Conservation (phyloP, 1,140 invertebrate genomes). For the Bilobella aurantiaca region DNA sequence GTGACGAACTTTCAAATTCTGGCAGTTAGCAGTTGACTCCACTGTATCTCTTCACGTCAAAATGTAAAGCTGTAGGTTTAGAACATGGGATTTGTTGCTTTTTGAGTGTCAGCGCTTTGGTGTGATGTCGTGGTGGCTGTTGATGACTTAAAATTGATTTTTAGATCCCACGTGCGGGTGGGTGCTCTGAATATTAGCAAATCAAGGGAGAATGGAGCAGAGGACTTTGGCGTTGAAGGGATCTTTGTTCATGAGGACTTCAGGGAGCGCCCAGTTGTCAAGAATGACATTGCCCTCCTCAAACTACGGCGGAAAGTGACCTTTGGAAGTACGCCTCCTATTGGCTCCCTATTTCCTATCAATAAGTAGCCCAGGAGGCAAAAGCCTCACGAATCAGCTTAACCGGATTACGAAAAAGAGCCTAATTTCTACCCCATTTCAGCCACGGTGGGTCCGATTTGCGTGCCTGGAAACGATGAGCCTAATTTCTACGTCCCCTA, state of each 20-base stretch:
- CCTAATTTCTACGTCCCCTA: not conserved
- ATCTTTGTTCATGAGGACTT: conserved; percentile 7
- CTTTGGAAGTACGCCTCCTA: not conserved
- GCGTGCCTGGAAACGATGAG: not conserved
- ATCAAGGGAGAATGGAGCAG: conserved; percentile 8
- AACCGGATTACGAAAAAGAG: not conserved
- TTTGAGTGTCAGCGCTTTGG: too few species aligned
- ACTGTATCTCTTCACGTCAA: too few species aligned
- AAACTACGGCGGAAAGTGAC: not conserved
- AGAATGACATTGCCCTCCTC: conserved; percentile 15
- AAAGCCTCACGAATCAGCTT: too few species aligned
- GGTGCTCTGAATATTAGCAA: conserved; percentile 10
- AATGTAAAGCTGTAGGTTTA: too few species aligned
- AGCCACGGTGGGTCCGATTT: conserved; percentile 8
- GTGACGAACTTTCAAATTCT: too few species aligned
- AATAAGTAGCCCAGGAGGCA: too few species aligned
- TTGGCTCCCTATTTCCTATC: too few species aligned
- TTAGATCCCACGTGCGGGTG: conserved; percentile 9
- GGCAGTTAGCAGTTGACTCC: too few species aligned
- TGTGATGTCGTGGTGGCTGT: too few species aligned
- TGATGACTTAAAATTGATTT: too few species aligned
- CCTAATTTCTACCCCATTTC: not conserved
- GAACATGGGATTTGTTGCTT: too few species aligned
- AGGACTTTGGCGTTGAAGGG: not conserved
- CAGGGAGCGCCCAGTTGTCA: conserved; percentile 11